phyloP scores from a whole-genome alignment of 2,113 vertebrate genomes.

The Hymenochirus boettgeri region DNA sequence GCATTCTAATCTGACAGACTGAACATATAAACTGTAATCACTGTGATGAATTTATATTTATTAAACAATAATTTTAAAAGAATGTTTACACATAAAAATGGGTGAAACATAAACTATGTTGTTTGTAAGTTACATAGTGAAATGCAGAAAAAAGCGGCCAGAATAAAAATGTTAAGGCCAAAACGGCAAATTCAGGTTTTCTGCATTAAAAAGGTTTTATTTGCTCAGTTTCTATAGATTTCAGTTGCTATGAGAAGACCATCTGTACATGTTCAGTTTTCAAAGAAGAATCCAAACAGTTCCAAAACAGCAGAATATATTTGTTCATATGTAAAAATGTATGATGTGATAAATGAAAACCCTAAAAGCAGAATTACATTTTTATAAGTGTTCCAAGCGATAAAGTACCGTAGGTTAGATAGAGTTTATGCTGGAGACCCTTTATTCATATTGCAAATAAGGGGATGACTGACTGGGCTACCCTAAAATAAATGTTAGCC shows the following conservation, averaged over 20 bases:
- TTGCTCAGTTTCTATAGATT: constrained; percentile 31
- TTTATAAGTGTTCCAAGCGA: too few species aligned
- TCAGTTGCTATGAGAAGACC: constrained; percentile 28
- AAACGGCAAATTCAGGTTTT: constrained; percentile 31
- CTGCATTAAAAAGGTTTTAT: constrained; percentile 19
- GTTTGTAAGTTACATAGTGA: constrained; percentile 29
- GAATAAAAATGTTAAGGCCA: constrained; percentile 23
- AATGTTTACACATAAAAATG: not conserved
- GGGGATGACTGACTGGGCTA: too few species aligned
- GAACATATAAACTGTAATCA: not conserved
- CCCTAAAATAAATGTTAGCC: too few species aligned
- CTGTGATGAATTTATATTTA: not conserved
- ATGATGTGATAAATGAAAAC: not conserved
- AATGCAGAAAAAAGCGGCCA: constrained; percentile 3
- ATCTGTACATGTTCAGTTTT: constrained; percentile 3
- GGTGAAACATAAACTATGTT: constrained; percentile 22
- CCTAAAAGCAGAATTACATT: not conserved
- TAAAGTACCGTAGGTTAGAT: too few species aligned
- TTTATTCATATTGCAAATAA: too few species aligned
- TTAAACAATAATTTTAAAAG: not conserved
- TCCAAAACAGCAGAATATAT: not conserved
- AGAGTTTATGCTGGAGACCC: too few species aligned
- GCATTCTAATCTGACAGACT: not conserved
- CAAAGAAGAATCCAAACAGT: not conserved
- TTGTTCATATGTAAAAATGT: not conserved